phyloP scores from a whole-genome alignment of 2,888 invertebrate genomes.

The Cyclophora albipunctata region DNA sequence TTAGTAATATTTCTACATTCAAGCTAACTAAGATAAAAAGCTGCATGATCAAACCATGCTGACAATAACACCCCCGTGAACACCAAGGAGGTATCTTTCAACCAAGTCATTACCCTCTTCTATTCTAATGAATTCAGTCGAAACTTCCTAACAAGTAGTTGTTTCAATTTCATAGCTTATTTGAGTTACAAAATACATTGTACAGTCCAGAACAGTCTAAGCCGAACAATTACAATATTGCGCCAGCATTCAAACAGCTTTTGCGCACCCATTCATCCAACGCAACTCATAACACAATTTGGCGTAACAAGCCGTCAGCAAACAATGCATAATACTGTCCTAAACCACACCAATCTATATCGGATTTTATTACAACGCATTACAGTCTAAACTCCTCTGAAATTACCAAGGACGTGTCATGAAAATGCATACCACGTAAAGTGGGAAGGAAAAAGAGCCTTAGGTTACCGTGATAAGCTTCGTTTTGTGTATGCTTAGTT shows the following conservation, averaged over 20 bases:
- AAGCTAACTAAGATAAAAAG: no score
- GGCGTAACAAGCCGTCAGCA: conserved; percentile 23
- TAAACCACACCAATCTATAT: conserved; percentile 3
- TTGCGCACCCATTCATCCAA: conserved; percentile 14
- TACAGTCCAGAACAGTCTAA: conserved; percentile 4
- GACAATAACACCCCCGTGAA: no score
- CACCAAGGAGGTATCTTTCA: no score
- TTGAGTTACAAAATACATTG: conserved; percentile 7
- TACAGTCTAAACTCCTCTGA: conserved; percentile 6
- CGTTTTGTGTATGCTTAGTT: conserved; percentile 4
- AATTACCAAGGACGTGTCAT: conserved; percentile 1
- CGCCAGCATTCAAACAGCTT: conserved; percentile 12
- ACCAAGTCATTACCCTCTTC: no score
- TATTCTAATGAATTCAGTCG: no score
- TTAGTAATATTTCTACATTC: no score
- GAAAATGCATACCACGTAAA: conserved; percentile 2
- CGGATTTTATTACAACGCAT: conserved; percentile 4
- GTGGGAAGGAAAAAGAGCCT: conserved; percentile 8
- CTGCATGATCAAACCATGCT: no score
- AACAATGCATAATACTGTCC: conserved; percentile 21
- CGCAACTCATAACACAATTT: conserved; percentile 23
- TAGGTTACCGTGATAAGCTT: conserved; percentile 3
- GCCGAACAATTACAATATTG: conserved; percentile 19
- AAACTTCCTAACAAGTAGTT: no score
- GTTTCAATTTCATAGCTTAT: background rate